These are phyloP conservation scores for Caloenas nicobarica DNA, from an alignment of 2,113 vertebrate genomes.

Conservation along the genomic window DNA sequence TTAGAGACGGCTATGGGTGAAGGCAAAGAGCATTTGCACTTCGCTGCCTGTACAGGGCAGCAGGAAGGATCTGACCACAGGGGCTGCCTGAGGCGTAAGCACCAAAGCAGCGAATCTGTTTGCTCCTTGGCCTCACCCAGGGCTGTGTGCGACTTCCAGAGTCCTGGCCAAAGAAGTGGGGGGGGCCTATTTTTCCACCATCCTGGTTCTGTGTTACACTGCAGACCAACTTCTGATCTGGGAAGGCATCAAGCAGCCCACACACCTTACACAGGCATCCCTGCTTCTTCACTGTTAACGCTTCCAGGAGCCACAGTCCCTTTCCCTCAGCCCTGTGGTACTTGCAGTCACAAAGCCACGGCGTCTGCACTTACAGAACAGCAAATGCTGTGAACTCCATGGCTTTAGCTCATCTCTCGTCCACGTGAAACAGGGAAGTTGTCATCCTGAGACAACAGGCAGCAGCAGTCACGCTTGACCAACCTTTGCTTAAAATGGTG, in stretches of 20 bases:
- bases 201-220: background rate
- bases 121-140: background rate
- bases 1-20: background rate
- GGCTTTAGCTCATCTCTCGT: background rate
- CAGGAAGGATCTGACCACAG: fast-evolving
- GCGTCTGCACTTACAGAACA: background rate
- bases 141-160: background rate
- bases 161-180: fast-evolving
- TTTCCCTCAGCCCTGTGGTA: background rate
- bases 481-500: background rate
- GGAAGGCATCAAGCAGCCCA: background rate
- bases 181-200: background rate
- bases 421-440: background rate
- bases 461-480: background rate
- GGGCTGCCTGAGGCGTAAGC: background rate
- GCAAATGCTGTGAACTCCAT: background rate
- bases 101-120: background rate
- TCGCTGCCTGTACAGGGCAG: background rate
- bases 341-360: background rate
- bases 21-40: background rate
- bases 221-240: background rate
- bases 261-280: background rate
- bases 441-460: background rate
- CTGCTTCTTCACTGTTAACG: background rate
- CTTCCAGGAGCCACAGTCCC: background rate